Evolutionary conservation across 92 coral and sea anemone species (phyloP).

Genomic region (Palythoa caribaeorum): DNA sequence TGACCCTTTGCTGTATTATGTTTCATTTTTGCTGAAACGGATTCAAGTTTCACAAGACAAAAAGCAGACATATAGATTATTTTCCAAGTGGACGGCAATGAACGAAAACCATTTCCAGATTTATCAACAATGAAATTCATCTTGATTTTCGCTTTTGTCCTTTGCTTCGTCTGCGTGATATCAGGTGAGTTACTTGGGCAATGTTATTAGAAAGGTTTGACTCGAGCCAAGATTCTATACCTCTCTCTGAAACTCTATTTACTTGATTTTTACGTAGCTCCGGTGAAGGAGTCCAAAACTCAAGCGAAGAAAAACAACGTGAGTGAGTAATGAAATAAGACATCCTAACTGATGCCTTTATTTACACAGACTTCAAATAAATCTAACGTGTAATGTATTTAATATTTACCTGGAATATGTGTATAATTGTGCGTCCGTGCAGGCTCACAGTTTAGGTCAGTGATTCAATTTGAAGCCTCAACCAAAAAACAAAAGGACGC

Average conservation of each 20-base stretch:
- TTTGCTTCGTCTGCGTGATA: not conserved
- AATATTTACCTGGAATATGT: not conserved
- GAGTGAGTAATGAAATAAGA: not conserved
- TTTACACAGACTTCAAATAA: not conserved
- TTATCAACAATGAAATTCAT: not conserved
- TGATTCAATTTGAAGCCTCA: not conserved
- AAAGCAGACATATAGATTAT: not conserved
- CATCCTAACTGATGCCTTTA: not conserved
- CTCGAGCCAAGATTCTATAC: not conserved
- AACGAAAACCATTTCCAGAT: not conserved
- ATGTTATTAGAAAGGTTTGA: not conserved
- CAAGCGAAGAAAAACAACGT: not conserved
- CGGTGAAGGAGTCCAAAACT: not conserved
- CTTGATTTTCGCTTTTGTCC: not conserved
- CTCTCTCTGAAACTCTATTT: not conserved
- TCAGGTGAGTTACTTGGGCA: not conserved
- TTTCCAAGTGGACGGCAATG: not conserved
- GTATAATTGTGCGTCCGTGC: not conserved
- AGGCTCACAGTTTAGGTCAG: not conserved
- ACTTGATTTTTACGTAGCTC: not conserved
- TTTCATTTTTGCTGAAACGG: slow-evolving; percentile 10
- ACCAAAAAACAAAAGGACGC: not conserved
- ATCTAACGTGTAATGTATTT: not conserved
- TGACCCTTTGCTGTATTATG: not conserved
- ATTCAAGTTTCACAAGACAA: not conserved